Conservation (phyloP, 2,797 vertebrate species). For the Cirrhinus mrigala region DNA sequence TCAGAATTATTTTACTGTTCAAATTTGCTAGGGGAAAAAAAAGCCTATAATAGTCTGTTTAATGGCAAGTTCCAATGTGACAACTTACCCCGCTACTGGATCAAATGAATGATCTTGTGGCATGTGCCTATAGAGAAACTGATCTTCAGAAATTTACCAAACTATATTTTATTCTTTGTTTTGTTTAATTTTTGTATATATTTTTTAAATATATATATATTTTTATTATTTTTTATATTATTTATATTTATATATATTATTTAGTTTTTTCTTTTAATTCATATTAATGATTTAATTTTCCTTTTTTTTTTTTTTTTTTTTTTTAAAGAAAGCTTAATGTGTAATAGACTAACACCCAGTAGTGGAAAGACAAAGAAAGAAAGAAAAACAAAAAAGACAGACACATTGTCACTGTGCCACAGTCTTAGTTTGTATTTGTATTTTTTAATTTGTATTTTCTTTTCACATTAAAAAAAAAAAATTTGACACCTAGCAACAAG, state of each 20-base stretch:
- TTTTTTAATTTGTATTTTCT: background rate
- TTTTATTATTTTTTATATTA: too few species aligned
- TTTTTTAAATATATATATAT: too few species aligned
- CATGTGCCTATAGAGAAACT: too few species aligned
- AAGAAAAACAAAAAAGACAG: background rate
- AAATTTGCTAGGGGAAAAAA: too few species aligned
- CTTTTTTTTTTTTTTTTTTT: too few species aligned
- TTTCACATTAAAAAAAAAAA: background rate
- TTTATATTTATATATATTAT: too few species aligned
- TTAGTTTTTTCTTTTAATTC: background rate
- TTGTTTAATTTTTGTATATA: too few species aligned
- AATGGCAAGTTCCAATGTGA: too few species aligned
- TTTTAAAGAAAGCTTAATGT: slow-evolving; percentile 40
- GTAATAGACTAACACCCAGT: slow-evolving; percentile 48
- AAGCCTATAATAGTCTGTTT: background rate
- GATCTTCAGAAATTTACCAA: too few species aligned
- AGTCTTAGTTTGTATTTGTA: background rate
- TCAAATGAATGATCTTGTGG: too few species aligned
- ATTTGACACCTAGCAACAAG: slow-evolving; percentile 57
- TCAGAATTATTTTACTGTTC: background rate
- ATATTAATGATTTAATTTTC: background rate
- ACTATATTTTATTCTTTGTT: too few species aligned
- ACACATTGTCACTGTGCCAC: background rate
- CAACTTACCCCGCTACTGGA: too few species aligned
- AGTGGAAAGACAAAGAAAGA: background rate